These are phyloP conservation scores for Ptilodon capucinus DNA, from an alignment of 2,888 invertebrate species.

Conservation along the genomic window DNA sequence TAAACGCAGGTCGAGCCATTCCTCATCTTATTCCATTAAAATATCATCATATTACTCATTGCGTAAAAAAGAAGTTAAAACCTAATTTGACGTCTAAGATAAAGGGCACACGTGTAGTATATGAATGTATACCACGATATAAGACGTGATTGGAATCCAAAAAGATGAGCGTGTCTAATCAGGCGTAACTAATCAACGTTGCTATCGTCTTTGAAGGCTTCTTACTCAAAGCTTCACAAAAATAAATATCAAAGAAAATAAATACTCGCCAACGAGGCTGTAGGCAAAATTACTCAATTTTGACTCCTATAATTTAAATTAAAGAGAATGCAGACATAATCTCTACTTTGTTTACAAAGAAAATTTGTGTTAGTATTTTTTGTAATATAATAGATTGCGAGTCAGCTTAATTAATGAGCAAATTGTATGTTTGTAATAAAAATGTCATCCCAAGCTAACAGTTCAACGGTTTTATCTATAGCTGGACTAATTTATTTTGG, in stretches of 20 bases:
- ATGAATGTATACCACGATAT: conserved; percentile 1
- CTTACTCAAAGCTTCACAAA: conserved; percentile 8
- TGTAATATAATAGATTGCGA: neutral
- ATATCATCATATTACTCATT: no score
- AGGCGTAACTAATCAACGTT: conserved; percentile 26
- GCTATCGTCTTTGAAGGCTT: conserved; percentile 19
- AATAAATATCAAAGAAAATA: conserved; percentile 9
- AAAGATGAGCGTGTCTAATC: conserved; percentile 24
- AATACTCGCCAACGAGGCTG: conserved; percentile 1
- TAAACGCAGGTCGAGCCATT: no score
- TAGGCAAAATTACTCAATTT: conserved; percentile 7
- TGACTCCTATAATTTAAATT: conserved; percentile 12
- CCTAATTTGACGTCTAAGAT: neutral
- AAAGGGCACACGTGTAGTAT: neutral
- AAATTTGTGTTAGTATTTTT: neutral
- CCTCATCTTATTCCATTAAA: no score
- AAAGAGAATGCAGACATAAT: neutral
- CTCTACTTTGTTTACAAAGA: neutral
- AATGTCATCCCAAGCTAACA: no score
- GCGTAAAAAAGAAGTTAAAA: no score
- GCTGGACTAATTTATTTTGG: no score
- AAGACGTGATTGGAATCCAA: conserved; percentile 27
- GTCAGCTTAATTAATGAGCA: neutral
- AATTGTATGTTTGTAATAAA: no score
- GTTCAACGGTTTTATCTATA: no score